Base-by-base conservation (phyloP, 2,113 vertebrate genomes). In the Willisornis vidua region DNA sequence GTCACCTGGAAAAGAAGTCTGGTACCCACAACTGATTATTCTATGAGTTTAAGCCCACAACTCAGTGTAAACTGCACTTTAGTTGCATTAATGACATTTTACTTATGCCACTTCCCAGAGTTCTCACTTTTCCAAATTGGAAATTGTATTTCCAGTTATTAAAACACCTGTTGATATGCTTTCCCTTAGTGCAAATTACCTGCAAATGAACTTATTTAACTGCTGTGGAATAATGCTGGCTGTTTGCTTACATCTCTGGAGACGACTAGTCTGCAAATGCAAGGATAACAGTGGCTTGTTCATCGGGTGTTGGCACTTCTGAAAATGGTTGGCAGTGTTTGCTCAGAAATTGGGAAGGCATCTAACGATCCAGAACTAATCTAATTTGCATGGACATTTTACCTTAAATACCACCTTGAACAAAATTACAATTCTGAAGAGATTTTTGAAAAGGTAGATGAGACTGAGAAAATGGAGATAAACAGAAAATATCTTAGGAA, bases 351-450 rank as follows among this genome's bases (percentile, higher is more conserved):
- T 79, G 74, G 74, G 77, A 95, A 95, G 41, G 46, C n/a, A 91
- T 85, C 41, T 94, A 96, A 96, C 0, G 7, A 79, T 66, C 74
- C 71, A 87, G 84, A 94, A 94, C 74, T 94, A 85, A 96, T 87
- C 62, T 66, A 91, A 94, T 95, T 95, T 96, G 62, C 81, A 94
- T 2, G 37, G 89, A 76, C 89, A 66, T 89, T 93, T 96, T 91
- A 95, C 93, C 81, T 95, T 87, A 97, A 95, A 89, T 78, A 70
- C 74, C 49, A 89, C 66, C 77, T 85, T 73, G 66, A 82, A 94
- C 39, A 72, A 82, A 89, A 92, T 37, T 37, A 17, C 28, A 79
- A 52, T 57, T 72, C 73, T 79, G 66, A 31, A 59, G 70, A 82
- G 70, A 61, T 33, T 33, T 72, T 96, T 85, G 39, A 52, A 43